Conservation (phyloP, 2,113 vertebrate genomes). For the Scomber colias region DNA sequence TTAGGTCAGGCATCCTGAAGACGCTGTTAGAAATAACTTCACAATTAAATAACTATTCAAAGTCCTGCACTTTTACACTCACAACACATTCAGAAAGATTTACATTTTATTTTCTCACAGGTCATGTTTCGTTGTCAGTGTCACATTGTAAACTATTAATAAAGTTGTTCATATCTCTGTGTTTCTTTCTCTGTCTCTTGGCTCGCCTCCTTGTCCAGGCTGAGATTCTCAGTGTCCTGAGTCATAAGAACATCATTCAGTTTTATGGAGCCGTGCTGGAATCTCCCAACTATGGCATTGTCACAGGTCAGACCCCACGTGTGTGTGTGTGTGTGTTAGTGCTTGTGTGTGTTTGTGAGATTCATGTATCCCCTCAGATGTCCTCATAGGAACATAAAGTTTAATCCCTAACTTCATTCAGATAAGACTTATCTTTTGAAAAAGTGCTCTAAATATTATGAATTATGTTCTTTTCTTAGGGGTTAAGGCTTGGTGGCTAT, state of each 20-base stretch:
- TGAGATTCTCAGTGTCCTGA: conserved; percentile 98
- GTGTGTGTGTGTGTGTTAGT: conserved; percentile 40
- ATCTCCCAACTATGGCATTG: conserved; percentile 97
- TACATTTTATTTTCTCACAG: neutral
- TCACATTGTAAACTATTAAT: conserved; percentile 1
- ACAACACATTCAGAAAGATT: neutral
- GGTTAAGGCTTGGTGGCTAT: neutral
- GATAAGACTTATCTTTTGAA: neutral
- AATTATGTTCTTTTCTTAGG: conserved; percentile 1
- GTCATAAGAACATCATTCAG: conserved; percentile 99
- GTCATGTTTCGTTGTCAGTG: conserved; percentile 1
- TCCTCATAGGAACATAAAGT: conserved; percentile 7
- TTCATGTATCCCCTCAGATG: conserved; percentile 24
- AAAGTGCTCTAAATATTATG: neutral
- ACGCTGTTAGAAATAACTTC: conserved; percentile 15
- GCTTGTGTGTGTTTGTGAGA: neutral
- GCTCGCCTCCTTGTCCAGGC: conserved; percentile 83
- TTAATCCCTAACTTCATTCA: neutral
- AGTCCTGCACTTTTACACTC: neutral
- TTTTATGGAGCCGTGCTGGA: conserved; percentile 98
- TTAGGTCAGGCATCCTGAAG: neutral
- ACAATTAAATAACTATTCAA: neutral
- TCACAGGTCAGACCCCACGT: conserved; percentile 90
- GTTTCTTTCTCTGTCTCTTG: conserved; percentile 31
- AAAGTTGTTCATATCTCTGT: conserved; percentile 27